Base-by-base conservation (phyloP, 2,888 invertebrate species). In the Boloria euphrosyne region DNA sequence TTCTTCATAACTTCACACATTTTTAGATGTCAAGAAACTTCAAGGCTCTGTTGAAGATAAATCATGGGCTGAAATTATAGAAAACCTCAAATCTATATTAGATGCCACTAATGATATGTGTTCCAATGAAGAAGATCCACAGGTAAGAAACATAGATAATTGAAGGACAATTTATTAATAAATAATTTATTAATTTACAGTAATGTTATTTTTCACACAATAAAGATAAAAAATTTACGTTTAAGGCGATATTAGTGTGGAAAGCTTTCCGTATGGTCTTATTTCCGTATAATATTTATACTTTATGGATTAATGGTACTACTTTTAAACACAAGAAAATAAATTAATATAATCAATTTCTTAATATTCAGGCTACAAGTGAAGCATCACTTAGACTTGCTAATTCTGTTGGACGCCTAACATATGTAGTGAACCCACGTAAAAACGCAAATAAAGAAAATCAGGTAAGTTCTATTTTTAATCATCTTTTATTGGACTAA, bases 361-460 rank as follows among this genome's bases (percentile, higher is more conserved):
- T 10, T 4, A 53, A 22, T 22, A 7, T 70, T 69, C 16, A 66
- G 71, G 67, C 53, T 63, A 14, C 51, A 18, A 31, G 14, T 59
- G 31, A 49, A 31, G 68, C 17, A 53, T 69, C 46, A 62, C 68
- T 16, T 47, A 62, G 14, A 57, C 67, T 7, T 44, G 69, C 68
- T 2, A 66, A 71, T 13, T 61, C 67, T 6, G 68, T 73, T 0
- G 68, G 69, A 31, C 70, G 71, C 53, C 61, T 76, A 6, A 68
- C 66, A 10, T 71, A 68, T 53, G 54, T 66, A 4, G 71, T 71
- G 49, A 73, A 71, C 46, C 74, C 73, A 47, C 51, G 57, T 18
- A 59, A 66, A 2, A 69, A 71, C 44, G 13, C 62, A 5, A 68
- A 67, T 6, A 72, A 71, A 55, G 73, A 73, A 64, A 67, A 71